These are phyloP conservation scores for Catajapyx aquilonaris DNA, from an alignment of 1,140 invertebrate species.

Conservation along the genomic window DNA sequence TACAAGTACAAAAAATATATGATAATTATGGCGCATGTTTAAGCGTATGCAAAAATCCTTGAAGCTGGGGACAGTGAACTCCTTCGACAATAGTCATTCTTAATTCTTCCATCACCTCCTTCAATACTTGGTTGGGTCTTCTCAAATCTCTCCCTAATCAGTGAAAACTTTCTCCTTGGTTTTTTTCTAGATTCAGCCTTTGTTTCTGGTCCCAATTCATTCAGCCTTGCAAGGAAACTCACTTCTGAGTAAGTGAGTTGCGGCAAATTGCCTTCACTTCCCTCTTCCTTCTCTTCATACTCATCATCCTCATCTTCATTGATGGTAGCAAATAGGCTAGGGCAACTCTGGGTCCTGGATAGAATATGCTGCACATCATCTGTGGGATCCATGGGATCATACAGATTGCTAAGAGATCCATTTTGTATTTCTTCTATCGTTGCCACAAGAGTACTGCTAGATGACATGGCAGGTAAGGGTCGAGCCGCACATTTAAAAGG, in stretches of 20 bases:
- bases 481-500: not conserved
- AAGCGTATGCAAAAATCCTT: no score
- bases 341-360: conserved; percentile 18
- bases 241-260: conserved; percentile 31
- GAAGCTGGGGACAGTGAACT: no score
- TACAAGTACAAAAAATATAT: no score
- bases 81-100: no score
- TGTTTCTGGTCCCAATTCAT: conserved; percentile 20
- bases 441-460: conserved; percentile 33
- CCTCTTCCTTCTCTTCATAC: no score
- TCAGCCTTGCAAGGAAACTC: conserved; percentile 27
- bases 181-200: conserved; percentile 21
- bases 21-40: no score
- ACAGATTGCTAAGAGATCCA: conserved; percentile 8
- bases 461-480: conserved; percentile 9
- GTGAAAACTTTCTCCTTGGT: conserved; percentile 33
- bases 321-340: conserved; percentile 8
- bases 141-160: conserved; percentile 34
- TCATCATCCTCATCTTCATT: conserved; percentile 8
- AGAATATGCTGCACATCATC: conserved; percentile 8
- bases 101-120: no score
- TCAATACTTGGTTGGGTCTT: no score
- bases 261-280: conserved; percentile 30
- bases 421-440: conserved; percentile 34
- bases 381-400: conserved; percentile 8